Evolutionary conservation across 2,797 vertebrate genomes (phyloP), one percentile per base, ranked within the genome.

Genomic region (Cacajao melanocephalus): DNA sequence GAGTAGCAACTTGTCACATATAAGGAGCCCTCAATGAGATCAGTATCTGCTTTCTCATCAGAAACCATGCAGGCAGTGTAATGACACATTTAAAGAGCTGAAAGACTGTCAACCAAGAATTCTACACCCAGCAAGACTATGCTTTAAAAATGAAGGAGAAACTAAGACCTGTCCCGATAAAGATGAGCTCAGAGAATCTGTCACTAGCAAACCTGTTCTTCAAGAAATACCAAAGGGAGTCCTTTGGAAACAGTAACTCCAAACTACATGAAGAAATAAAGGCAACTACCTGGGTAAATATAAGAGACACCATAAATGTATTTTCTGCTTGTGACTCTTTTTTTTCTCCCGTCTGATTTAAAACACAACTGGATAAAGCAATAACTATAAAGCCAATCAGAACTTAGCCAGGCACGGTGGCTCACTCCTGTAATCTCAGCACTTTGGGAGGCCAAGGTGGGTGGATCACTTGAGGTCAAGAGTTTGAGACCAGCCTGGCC

Each of bases 221-320:
- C 14, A 36, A 72, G n/a, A 13, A 80, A 80, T 8, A 72, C 46
- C 28, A 55, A 72, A 39, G 36, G 9, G 4, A 39, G 84, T 30
- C 14, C 64, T 22, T 52, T 48, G 39, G n/a, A 52, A 24, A 86
- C 9, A 36, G 50, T 19, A 86, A 19, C 24, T 52, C 22, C 12
- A 28, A 72, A 17, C 30, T 41, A 26, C 52, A 19, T 14, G 4
- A 26, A 61, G 55, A 33, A 88, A 28, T 17, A 11, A 57, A 46
- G 28, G 52, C 7, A 48, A 48, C 73, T 30, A 28, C 73, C 0
- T 2, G 19, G 33, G 14, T 76, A 19, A 58, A 33, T 4, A 4
- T 0, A 4, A 88, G 26, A n/a, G 20, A 39, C 0, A 1, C 9
- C 11, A 10, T 15, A 30, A 28, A 22, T 17, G 12, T 12, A 7